phyloP scores from a whole-genome alignment of 2,797 vertebrate species.

The Coregonus suidteri region DNA sequence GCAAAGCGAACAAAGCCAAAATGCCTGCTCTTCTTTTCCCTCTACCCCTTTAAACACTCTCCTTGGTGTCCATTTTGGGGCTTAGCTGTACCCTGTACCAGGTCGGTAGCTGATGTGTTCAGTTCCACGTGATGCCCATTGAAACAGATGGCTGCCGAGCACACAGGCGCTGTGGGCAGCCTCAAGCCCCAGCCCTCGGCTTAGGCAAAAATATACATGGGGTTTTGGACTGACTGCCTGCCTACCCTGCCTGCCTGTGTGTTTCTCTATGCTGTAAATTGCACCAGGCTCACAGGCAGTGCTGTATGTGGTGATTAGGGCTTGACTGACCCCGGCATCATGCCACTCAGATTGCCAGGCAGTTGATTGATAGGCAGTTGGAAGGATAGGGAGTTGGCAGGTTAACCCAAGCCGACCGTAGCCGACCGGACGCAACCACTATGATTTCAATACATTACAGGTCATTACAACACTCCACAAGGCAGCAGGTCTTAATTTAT shows the following conservation, averaged over 20 bases:
- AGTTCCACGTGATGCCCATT: neutral
- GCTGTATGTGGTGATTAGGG: neutral
- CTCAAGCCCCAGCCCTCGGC: neutral
- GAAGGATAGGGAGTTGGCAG: too few relatives aligned
- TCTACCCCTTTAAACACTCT: neutral
- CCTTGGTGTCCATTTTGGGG: constrained; percentile 3
- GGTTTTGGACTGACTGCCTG: neutral
- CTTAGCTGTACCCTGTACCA: neutral
- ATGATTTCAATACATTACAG: neutral
- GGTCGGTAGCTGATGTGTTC: neutral
- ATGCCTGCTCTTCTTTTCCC: neutral
- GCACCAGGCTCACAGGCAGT: neutral
- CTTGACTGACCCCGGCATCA: neutral
- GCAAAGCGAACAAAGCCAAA: constrained; percentile 12
- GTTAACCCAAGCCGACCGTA: neutral
- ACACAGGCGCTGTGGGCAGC: neutral
- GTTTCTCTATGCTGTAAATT: neutral
- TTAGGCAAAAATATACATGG: constrained; percentile 3
- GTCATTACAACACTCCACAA: neutral
- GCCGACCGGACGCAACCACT: neutral
- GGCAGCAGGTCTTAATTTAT: neutral
- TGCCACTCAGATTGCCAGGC: neutral
- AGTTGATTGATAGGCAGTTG: constrained; percentile 8
- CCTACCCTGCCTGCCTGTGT: too few relatives aligned
- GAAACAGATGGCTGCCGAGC: constrained; percentile 7